These are phyloP conservation scores for Falco peregrinus DNA, from an alignment of 2,797 vertebrate genomes.

Conservation along the genomic window DNA sequence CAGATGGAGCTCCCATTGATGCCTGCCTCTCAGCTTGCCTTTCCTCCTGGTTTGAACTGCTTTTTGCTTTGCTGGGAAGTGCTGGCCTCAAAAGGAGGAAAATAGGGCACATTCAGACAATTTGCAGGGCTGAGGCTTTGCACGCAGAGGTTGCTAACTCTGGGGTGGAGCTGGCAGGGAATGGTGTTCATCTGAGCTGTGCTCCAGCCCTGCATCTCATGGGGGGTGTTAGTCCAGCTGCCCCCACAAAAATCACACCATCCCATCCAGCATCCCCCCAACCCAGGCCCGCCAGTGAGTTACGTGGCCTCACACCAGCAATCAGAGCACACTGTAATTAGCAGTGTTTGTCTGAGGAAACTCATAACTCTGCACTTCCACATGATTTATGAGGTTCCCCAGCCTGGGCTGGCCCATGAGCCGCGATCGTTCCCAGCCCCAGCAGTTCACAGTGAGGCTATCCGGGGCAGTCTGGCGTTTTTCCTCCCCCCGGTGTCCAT, in stretches of 20 bases:
- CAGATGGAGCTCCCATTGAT: background rate
- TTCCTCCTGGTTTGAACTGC: background rate
- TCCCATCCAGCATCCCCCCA: background rate
- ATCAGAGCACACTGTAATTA: conserved; percentile 30
- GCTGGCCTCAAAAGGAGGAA: background rate
- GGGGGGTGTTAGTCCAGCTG: background rate
- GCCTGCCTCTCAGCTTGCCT: background rate
- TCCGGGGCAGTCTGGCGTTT: fast-evolving
- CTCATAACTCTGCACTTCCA: conserved; percentile 37
- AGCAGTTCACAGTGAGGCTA: background rate
- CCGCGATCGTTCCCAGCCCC: background rate
- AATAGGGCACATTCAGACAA: background rate
- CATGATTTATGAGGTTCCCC: conserved; percentile 55
- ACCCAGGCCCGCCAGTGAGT: fast-evolving
- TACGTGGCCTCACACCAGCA: background rate
- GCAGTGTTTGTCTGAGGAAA: conserved; percentile 43
- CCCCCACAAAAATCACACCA: background rate
- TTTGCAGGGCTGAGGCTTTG: background rate
- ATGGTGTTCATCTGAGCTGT: background rate
- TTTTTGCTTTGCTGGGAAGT: background rate
- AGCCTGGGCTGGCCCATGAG: background rate
- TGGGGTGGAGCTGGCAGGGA: background rate
- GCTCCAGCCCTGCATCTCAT: background rate
- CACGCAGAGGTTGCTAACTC: background rate
- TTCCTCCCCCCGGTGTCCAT: background rate